These are phyloP conservation scores for Magallana nippona DNA, from an alignment of 2,888 invertebrate species.

Conservation along the genomic window DNA sequence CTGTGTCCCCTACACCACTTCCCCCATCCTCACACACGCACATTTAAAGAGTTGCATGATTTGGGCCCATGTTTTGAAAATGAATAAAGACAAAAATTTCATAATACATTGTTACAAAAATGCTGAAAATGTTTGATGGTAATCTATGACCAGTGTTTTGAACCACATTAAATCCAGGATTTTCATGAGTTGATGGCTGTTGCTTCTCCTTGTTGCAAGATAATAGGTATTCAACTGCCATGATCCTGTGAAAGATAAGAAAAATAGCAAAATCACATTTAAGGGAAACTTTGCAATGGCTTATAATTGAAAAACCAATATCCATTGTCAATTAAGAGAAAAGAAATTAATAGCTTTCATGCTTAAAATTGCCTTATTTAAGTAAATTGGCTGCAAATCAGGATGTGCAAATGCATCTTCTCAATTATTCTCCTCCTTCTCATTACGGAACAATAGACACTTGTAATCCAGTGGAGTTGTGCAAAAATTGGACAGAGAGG, in stretches of 20 bases:
- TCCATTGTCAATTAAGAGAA: constrained; percentile 1
- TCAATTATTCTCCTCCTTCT: neutral
- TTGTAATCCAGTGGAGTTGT: neutral
- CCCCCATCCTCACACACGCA: too few species aligned
- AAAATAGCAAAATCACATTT: neutral
- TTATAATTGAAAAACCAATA: constrained; percentile 12
- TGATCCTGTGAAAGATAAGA: neutral
- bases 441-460: neutral
- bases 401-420: neutral
- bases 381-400: neutral
- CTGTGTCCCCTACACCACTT: too few species aligned
- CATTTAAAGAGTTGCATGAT: too few species aligned
- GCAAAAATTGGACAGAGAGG: neutral
- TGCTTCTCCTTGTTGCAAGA: too few species aligned
- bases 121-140: too few species aligned
- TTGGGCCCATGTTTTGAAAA: too few species aligned
- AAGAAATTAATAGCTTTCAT: neutral
- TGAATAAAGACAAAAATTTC: too few species aligned
- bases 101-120: too few species aligned
- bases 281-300: neutral
- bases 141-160: too few species aligned
- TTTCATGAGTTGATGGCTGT: too few species aligned
- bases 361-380: constrained; percentile 2
- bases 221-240: too few species aligned
- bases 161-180: too few species aligned